phyloP scores from a whole-genome alignment of 2,888 invertebrate species.

The Elgonia sp. region DNA sequence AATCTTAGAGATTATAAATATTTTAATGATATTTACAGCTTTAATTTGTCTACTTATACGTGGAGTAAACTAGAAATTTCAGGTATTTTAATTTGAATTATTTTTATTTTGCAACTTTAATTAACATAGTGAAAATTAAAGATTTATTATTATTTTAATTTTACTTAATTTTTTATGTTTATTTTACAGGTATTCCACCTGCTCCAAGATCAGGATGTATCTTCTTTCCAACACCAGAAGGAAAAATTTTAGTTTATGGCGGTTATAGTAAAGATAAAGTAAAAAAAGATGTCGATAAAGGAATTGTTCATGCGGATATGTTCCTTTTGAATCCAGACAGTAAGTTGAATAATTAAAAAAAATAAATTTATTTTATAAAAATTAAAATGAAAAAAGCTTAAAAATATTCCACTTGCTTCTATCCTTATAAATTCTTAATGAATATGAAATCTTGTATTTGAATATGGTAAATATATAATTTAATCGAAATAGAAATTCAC shows the following conservation, averaged over 20 bases:
- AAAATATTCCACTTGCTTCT: too few species aligned
- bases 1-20: conserved; percentile 95
- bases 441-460: too few species aligned
- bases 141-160: conserved; percentile 18
- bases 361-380: conserved; percentile 1
- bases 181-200: conserved; percentile 89
- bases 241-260: conserved; percentile 91
- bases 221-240: conserved; percentile 90
- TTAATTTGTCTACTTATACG: conserved; percentile 92
- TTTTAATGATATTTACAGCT: conserved; percentile 94
- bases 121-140: too few species aligned
- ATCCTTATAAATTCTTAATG: too few species aligned
- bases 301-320: conserved; percentile 91
- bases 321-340: conserved; percentile 90
- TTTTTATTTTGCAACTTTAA: too few species aligned
- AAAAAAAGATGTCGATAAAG: conserved; percentile 92
- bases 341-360: conserved; percentile 84
- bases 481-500: too few species aligned
- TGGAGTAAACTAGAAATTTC: conserved; percentile 91
- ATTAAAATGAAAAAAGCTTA: too few species aligned
- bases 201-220: conserved; percentile 94
- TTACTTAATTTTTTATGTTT: conserved; percentile 56
- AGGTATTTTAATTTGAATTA: conserved; percentile 83
- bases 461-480: too few species aligned
- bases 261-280: conserved; percentile 92